These are phyloP conservation scores for Neosalanx taihuensis DNA, from an alignment of 2,797 vertebrate species.

Conservation along the genomic window DNA sequence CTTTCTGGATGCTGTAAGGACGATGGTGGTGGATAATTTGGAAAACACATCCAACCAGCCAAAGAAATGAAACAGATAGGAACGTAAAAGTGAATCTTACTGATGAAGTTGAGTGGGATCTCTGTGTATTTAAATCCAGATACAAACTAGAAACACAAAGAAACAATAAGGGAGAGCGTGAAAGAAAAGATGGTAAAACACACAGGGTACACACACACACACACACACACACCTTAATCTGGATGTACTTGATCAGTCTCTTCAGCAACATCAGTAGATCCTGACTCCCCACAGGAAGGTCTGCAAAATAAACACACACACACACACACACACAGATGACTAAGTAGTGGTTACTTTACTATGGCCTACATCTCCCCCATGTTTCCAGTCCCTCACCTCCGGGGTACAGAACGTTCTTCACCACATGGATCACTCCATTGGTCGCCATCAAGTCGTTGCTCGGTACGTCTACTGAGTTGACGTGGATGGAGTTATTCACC, in stretches of 20 bases:
- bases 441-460: constrained; percentile 90
- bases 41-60: not conserved
- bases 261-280: constrained; percentile 82
- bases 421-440: constrained; percentile 92
- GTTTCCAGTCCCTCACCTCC: constrained; percentile 69
- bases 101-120: constrained; percentile 87
- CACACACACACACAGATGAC: not conserved
- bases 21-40: no score
- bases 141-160: constrained; percentile 75
- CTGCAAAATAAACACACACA: constrained; percentile 49
- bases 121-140: constrained; percentile 84
- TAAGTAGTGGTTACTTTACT: not conserved
- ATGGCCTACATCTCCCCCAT: not conserved
- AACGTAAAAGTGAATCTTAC: constrained; percentile 75
- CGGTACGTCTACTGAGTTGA: constrained; percentile 86
- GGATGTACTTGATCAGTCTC: constrained; percentile 90
- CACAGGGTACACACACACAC: constrained; percentile 1
- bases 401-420: constrained; percentile 93
- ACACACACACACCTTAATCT: constrained; percentile 81
- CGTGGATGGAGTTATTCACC: constrained; percentile 86
- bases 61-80: constrained; percentile 4
- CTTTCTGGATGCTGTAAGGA: no score
- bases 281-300: constrained; percentile 86
- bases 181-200: not conserved
- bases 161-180: not conserved